Evolutionary conservation across 92 coral and sea anemone genomes (phyloP).

Genomic region (Metridium senile): DNA sequence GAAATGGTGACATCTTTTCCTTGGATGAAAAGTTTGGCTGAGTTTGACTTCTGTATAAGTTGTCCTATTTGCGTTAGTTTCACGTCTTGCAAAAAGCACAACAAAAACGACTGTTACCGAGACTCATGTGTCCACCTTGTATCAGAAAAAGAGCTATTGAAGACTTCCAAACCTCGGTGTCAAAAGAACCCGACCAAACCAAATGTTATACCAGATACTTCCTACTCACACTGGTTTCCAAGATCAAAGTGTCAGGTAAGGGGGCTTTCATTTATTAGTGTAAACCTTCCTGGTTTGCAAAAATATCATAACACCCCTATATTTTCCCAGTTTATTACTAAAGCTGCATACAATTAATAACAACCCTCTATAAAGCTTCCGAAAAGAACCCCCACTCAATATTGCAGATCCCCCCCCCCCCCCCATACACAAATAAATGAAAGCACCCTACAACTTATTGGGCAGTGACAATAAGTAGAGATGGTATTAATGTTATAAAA

Average conservation of each 20-base stretch:
- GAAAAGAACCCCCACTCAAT: no score
- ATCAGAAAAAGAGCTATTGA: background rate
- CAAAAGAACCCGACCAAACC: background rate
- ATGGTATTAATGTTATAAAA: no score
- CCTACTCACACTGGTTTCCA: slow-evolving; percentile 27
- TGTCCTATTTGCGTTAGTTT: slow-evolving; percentile 42
- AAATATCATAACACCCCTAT: no score
- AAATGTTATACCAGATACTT: background rate
- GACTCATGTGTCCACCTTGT: background rate
- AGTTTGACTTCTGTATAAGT: slow-evolving; percentile 18
- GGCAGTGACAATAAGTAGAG: background rate
- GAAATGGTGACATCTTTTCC: slow-evolving; percentile 12
- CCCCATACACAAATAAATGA: no score
- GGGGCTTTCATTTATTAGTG: no score
- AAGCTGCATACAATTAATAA: no score
- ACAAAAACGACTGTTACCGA: background rate
- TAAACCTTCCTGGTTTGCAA: background rate
- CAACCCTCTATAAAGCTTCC: no score
- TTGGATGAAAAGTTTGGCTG: slow-evolving; percentile 38
- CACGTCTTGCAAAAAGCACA: slow-evolving; percentile 4
- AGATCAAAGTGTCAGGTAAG: background rate
- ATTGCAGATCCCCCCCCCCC: no score
- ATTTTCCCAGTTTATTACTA: no score
- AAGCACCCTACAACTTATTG: no score
- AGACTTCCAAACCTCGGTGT: background rate